Base-by-base conservation (phyloP, 2,888 invertebrate genomes). In the Lepidocyrtoides sp. region DNA sequence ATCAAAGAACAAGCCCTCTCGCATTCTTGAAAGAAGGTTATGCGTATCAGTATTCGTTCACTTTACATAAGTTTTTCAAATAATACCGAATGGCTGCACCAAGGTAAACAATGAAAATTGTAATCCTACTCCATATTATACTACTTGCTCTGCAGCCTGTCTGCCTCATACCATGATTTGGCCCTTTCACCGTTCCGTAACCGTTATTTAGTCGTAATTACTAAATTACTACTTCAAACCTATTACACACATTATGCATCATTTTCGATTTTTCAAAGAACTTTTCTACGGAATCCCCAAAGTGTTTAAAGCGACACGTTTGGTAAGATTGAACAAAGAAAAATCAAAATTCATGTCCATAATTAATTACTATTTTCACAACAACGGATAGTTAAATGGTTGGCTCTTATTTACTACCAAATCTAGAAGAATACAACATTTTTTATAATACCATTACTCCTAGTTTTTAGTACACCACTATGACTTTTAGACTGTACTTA, bases 391-490 rank as follows among this genome's bases (percentile, higher is more conserved):
- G n/a, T 29, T 66, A 32, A 29, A 60, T 5, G 23, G 23, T 57
- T 57, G 14, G 14, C 2, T 66, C 2, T 17, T 20, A 69, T 2
- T 2, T 69, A 17, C 69, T 69, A 69, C 69, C n/a, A 41, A 41
- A 41, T 69, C 69, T 69, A 69, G 2, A 69, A 41, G 54, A 60
- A 41, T 69, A 69, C 41, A 41, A 36, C 41, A 41, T 69, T 36
- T 41, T 20, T 41, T 69, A 69, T 41, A 41, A 69, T 41, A 36
- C 20, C 32, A 20, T 66, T 14, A 29, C 17, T 20, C 36, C 17
- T 14, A 32, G 7, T 69, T 69, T n/a, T n/a, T n/a, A 41, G 41
- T 60, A 69, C 41, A 36, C 41, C 69, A 41, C 8, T 41, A 29
- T 41, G 69, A 69, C 69, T 20, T 66, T 66, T 32, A 3, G 32